Base-by-base conservation (phyloP, 2,888 invertebrate species). In the Heteromurus nitidus region DNA sequence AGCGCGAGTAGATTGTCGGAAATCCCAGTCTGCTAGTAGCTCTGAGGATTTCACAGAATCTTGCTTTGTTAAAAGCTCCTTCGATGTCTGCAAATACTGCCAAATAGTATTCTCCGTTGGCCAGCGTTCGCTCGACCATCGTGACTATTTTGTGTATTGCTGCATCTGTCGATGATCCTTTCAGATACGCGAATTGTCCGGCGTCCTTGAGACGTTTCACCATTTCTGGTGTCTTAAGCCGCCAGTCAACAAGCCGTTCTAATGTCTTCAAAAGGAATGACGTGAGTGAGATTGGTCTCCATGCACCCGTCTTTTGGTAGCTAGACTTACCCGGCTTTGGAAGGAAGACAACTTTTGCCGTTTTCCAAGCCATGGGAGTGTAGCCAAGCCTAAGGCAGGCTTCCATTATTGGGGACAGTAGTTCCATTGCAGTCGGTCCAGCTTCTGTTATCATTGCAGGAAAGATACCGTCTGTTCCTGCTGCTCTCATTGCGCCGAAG, bases 101-200 rank as follows among this genome's bases (percentile, higher is more conserved):
- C 9, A 50, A n/a, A 18, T 13, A n/a, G 50, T n/a, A 50, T 18
- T n/a, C 50, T 5, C 50, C 50, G 18, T n/a, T 50, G n/a, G n/a
- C 3, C 11, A 50, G 50, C n/a, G 9, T n/a, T n/a, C n/a, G 7
- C 18, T 58, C 67, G 1, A 36, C 13, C 16, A 30, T 26, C 11
- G 28, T 24, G 9, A 60, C 65, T 11, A 81, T 58, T 31, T 13
- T 42, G 1, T 13, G 18, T 2, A n/a, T 72, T 24, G 22, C 74
- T 65, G 22, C 53, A n/a, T 83, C 83, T 0, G 80, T 76, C 1
- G 81, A 82, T 1, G 58, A 20, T 0, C 82, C 80, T 22, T 20
- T 31, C 3, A 85, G 26, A 30, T 84, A 84, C n/a, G 80, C 80
- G 60, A 50, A 80, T n/a, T 80, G 74, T 2, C 62, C 36, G 26